A percentile compares a stretch with the other conserved stretches of the same genome.
phyloP scores from a whole-genome alignment of 2,888 invertebrate species.

The Agonopterix arenella region DNA sequence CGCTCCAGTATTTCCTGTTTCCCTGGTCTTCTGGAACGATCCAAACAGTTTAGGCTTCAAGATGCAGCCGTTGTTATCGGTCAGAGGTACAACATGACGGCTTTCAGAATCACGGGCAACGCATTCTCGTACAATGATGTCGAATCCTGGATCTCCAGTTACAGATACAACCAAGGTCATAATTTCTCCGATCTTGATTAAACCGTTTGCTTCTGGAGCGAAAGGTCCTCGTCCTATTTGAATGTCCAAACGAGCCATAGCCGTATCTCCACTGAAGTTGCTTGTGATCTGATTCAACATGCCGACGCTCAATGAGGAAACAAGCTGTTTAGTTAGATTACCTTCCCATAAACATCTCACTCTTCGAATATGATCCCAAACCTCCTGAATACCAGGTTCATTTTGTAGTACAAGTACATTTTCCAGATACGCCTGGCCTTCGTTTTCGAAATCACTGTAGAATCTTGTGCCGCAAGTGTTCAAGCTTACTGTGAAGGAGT shows the following conservation, averaged over 20 bases:
- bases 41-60: conserved; percentile 88
- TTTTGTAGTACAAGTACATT: conserved; percentile 87
- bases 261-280: conserved; percentile 90
- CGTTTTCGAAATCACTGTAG: conserved; percentile 84
- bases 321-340: conserved; percentile 84
- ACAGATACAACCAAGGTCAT: conserved; percentile 89
- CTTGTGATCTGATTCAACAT: conserved; percentile 88
- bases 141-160: conserved; percentile 87
- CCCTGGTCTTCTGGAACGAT: conserved; percentile 87
- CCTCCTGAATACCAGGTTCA: conserved; percentile 85
- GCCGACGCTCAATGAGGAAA: conserved; percentile 85
- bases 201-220: conserved; percentile 84
- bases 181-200: conserved; percentile 88
- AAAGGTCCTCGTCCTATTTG: conserved; percentile 87
- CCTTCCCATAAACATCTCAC: conserved; percentile 91
- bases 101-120: conserved; percentile 83
- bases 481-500: conserved; percentile 84
- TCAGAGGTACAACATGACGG: conserved; percentile 80
- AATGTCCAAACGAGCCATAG: conserved; percentile 86
- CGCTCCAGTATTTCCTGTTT: conserved; percentile 84
- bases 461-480: conserved; percentile 88
- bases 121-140: conserved; percentile 86
- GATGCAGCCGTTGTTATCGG: conserved; percentile 86
- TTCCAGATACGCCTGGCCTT: conserved; percentile 87
- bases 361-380: conserved; percentile 87